Conservation (phyloP, 2,113 vertebrate genomes). For the Paradoxurus hermaphroditus region DNA sequence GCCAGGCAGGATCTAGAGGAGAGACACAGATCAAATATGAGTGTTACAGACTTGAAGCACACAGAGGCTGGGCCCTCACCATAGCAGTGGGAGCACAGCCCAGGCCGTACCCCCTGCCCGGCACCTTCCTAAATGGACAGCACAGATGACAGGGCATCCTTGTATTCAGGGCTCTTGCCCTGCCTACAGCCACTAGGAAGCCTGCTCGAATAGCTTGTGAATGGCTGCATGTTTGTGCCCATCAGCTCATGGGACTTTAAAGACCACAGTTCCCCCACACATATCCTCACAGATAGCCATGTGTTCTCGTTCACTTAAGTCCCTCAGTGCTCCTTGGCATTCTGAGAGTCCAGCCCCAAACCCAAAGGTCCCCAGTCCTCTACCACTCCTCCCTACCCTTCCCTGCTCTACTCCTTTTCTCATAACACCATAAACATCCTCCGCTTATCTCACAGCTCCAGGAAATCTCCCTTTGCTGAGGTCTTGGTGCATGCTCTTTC, state of each 20-base stretch:
- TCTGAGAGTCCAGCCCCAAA: background rate
- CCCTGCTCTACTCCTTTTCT: background rate
- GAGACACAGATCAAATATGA: constrained; percentile 80
- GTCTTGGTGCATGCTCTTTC: background rate
- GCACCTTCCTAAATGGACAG: background rate
- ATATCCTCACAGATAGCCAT: no score
- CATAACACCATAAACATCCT: background rate
- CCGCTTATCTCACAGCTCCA: background rate
- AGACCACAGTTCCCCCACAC: rapidly evolving
- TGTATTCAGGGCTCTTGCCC: background rate
- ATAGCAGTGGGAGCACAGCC: background rate
- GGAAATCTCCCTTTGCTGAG: background rate
- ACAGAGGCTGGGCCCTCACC: constrained; percentile 31
- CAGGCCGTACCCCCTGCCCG: background rate
- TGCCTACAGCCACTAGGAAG: background rate
- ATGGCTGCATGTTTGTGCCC: background rate
- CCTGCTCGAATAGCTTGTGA: background rate
- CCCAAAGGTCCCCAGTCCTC: background rate
- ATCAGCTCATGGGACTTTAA: background rate
- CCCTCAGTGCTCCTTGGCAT: no score
- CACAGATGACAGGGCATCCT: rapidly evolving
- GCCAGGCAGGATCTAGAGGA: constrained; percentile 92
- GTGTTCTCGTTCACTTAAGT: background rate
- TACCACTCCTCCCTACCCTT: background rate
- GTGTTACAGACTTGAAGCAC: constrained; percentile 66